Evolutionary conservation across 2,113 vertebrate species (phyloP), one percentile per base, ranked within the genome.

Genomic region (Pholis gunnellus): DNA sequence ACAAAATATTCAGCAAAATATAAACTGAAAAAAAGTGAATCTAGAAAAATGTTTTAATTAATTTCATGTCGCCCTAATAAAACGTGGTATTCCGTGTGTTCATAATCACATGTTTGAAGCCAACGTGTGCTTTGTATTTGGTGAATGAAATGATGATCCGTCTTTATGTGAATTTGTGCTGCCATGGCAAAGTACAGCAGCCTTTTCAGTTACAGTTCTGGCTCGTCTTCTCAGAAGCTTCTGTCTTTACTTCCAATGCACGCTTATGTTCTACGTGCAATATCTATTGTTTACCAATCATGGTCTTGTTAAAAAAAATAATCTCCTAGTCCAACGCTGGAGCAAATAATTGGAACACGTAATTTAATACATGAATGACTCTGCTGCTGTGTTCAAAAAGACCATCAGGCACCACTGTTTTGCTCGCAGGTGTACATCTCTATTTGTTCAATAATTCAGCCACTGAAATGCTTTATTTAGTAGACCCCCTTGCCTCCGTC

Each of bases 401-500:
- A 88, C 65, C 79, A 80, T 67, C 68, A 81, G 72, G 75, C 48
- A 77, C 61, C 40, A 66, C 50, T 83, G 79, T 90, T 90, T 89
- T 84, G 84, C 92, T 88, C 14, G 79, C 85, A 93, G 93, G 90
- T 94, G 84, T 88, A 92, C 90, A 93, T 92, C 84, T 89, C 86
- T 81, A 79, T 92, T 90, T 91, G 79, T 86, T 94, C 87, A 94
- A 93, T 94, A 90, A 95, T 94, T 93, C 82, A 93, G n/a, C 66
- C n/a, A 29, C 69, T 25, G 22, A 87, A 89, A 93, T 90, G 69
- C 83, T 90, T 93, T 93, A 91, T 94, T 94, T 91, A 90, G 87
- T 75, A 83, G 81, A 90, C 52, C 79, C 81, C 88, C 54, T 69
- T 14, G 59, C 87, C 91, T 80, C 60, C 46, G 66, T 88, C 84